These are phyloP conservation scores for Chaenocephalus aceratus DNA, from an alignment of 2,113 vertebrate species.

Conservation along the genomic window DNA sequence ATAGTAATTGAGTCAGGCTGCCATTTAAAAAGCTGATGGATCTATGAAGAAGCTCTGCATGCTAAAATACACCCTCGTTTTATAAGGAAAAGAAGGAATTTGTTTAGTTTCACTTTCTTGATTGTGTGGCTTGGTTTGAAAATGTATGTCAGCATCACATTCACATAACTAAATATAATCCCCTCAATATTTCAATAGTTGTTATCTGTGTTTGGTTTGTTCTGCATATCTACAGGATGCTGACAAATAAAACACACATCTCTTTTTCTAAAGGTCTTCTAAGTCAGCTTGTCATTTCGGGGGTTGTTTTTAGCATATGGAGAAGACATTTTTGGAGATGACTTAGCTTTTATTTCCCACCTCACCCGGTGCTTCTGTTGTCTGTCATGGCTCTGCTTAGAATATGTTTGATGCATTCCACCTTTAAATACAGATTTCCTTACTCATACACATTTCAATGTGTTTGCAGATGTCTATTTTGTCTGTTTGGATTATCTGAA, in stretches of 20 bases:
- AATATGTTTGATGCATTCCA: constrained; percentile 40
- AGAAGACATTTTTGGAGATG: constrained; percentile 43
- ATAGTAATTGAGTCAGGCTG: background rate
- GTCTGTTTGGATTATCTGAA: constrained; percentile 18
- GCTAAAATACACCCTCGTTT: background rate
- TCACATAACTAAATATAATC: constrained; percentile 42
- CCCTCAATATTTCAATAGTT: constrained; percentile 20
- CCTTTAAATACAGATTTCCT: constrained; percentile 37
- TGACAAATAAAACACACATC: constrained; percentile 32
- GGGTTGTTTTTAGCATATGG: constrained; percentile 44
- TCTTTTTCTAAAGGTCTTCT: constrained; percentile 27
- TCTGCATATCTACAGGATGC: constrained; percentile 1
- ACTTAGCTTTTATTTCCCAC: constrained; percentile 34
- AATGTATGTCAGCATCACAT: background rate
- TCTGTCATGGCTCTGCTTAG: constrained; percentile 35
- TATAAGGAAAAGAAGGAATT: background rate
- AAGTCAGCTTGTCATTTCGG: constrained; percentile 40
- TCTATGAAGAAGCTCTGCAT: background rate
- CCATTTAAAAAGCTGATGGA: background rate
- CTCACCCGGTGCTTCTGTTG: constrained; percentile 29
- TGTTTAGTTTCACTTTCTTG: background rate
- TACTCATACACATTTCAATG: constrained; percentile 40
- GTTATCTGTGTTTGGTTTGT: constrained; percentile 13
- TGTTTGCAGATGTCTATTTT: constrained; percentile 51
- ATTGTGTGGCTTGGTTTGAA: background rate